A percentile compares a stretch with the other conserved stretches of the same genome.
Conservation (phyloP, 2,113 vertebrate genomes). For the Ariopsis seemanni region DNA sequence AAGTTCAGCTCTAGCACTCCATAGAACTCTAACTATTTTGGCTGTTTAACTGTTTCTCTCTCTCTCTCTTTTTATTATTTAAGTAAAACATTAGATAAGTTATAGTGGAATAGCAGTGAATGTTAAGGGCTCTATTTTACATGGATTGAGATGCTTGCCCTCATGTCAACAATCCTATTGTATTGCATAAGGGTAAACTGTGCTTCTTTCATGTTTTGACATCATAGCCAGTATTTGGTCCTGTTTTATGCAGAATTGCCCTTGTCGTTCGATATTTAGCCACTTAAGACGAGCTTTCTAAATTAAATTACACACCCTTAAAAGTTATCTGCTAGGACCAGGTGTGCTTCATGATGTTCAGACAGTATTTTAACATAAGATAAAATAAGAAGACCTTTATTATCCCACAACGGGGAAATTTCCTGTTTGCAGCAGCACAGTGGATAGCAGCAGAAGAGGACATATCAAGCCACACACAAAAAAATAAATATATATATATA, state of each 20-base stretch:
- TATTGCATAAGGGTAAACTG: conserved; percentile 43
- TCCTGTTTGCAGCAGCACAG: too few species aligned
- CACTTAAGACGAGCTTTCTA: conserved; percentile 17
- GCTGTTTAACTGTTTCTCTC: conserved; percentile 45
- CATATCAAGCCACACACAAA: too few species aligned
- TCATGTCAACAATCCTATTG: conserved; percentile 25
- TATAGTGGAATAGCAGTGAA: conserved; percentile 42
- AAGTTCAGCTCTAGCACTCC: conserved; percentile 21
- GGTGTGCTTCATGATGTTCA: conserved; percentile 17
- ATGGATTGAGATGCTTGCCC: conserved; percentile 35
- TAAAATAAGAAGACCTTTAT: too few species aligned
- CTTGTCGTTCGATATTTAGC: conserved; percentile 29
- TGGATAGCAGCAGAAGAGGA: too few species aligned
- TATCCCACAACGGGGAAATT: too few species aligned
- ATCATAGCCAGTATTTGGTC: conserved; percentile 32
- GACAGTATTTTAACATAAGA: conserved; percentile 39
- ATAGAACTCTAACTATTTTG: conserved; percentile 31
- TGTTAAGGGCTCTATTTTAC: conserved; percentile 50
- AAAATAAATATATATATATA: too few species aligned
- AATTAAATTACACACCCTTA: conserved; percentile 10
- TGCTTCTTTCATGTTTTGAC: conserved; percentile 39
- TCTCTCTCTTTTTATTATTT: not conserved
- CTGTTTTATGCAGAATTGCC: conserved; percentile 38
- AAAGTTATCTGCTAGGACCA: conserved; percentile 26
- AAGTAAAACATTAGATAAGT: conserved; percentile 22